Base-by-base conservation (phyloP, 1,140 invertebrate species). In the Hylaeus volcanicus region DNA sequence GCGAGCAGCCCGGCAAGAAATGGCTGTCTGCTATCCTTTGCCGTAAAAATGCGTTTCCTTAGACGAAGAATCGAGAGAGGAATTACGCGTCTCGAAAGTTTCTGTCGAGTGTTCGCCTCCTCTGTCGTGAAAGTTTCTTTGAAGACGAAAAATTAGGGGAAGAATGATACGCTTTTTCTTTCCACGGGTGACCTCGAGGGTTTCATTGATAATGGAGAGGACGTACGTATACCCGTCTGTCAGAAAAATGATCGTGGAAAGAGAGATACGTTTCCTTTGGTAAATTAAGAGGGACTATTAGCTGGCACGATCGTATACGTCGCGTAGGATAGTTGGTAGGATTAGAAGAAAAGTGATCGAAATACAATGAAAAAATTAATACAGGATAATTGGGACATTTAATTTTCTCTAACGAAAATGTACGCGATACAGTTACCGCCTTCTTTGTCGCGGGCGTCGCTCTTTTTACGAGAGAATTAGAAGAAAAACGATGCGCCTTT, bases 111-210 rank as follows among this genome's bases (percentile, higher is more conserved):
- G 26, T 26, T 26, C 26, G 26, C 26, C 39, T 39, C 11, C 11
- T 43, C 11, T 39, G 61, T 39, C 14, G 41, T 43, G 63, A 65
- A 65, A 65, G 14, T 65, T 65, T 45, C 63, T 45, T 8, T 43
- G 5, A 15, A 26, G 8, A 11, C n/a, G 63, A 14, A 41, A 64
- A 45, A 65, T 65, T 65, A 65, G 63, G 14, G 63, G n/a, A 45
- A 65, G 41, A 65, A 65, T 45, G 63, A n/a, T 45, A 65, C 14
- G n/a, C 63, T 43, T 65, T 45, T 56, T 26, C 26, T 43, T 65
- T 2, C 14, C 9, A 39, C 11, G 41, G 45, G 41, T 1, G 37
- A 4, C 14, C 63, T 43, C 41, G 63, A 45, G 63, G 41, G 63
- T 45, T 65, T 65, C n/a, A 14, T 43, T 11, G 41, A 41, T n/a